Percentiles rank a stretch among this genome's conserved stretches.
phyloP scores from a whole-genome alignment of 2,888 invertebrate species.

The Cantharis flavilabris region DNA sequence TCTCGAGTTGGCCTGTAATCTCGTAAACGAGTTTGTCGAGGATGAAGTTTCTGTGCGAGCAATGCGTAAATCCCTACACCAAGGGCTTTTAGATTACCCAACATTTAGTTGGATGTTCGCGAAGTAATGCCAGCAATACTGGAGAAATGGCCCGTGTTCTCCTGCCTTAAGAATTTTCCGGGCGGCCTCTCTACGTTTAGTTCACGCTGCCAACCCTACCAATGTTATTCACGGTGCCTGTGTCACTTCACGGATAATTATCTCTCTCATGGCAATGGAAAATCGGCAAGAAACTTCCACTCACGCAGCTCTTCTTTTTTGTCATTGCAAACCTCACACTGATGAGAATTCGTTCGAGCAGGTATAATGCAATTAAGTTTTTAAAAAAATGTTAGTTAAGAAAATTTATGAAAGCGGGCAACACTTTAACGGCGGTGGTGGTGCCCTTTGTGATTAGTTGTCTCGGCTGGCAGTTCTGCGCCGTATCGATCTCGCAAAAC shows the following conservation, averaged over 20 bases:
- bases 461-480: constrained; percentile 15
- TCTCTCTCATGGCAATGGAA: constrained; percentile 22
- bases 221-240: constrained; percentile 25
- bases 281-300: constrained; percentile 15
- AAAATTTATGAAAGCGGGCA: constrained; percentile 6
- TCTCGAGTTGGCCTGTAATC: constrained; percentile 6
- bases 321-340: constrained; percentile 8
- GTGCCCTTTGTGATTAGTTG: constrained; percentile 15
- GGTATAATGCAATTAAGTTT: constrained; percentile 19
- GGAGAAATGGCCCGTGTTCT: constrained; percentile 27
- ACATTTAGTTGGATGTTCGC: constrained; percentile 26
- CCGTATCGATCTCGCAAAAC: constrained; percentile 17
- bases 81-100: constrained; percentile 24
- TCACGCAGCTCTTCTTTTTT: constrained; percentile 8
- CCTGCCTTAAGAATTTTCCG: constrained; percentile 20
- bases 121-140: constrained; percentile 18
- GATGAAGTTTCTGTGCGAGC: constrained; percentile 11
- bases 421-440: background rate
- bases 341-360: constrained; percentile 19
- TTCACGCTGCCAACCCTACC: constrained; percentile 17
- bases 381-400: constrained; percentile 4
- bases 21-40: constrained; percentile 1
- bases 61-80: constrained; percentile 22
- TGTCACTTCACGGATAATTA: constrained; percentile 30
- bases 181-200: constrained; percentile 18